Conservation (phyloP, 2,888 invertebrate species). For the Latheticus oryzae region DNA sequence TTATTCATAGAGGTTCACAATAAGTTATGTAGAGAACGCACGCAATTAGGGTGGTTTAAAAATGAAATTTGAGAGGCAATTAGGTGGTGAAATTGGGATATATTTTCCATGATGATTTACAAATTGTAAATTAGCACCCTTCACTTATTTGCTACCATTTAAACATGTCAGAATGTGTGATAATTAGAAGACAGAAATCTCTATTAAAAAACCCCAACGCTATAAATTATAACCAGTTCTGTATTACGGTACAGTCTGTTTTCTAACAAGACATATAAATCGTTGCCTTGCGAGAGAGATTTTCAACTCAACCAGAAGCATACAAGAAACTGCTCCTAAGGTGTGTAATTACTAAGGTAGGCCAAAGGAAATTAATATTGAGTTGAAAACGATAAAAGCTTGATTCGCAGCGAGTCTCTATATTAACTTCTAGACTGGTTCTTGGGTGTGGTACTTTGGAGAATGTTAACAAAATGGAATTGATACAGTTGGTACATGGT, state of each 20-base stretch:
- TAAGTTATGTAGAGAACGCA: conserved; percentile 31
- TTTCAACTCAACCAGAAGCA: conserved; percentile 32
- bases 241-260: no score
- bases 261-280: no score
- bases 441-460: conserved; percentile 47
- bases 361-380: conserved; percentile 47
- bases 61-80: neutral
- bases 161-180: conserved; percentile 14
- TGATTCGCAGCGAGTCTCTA: conserved; percentile 34
- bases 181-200: conserved; percentile 3
- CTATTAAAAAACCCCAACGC: conserved; percentile 10
- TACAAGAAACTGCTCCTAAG: conserved; percentile 40
- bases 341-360: conserved; percentile 49
- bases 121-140: conserved; percentile 17
- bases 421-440: conserved; percentile 34
- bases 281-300: neutral
- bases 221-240: conserved; percentile 16
- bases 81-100: neutral
- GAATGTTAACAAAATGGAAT: conserved; percentile 47
- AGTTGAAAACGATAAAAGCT: conserved; percentile 29
- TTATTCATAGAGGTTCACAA: conserved; percentile 30
- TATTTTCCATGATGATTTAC: conserved; percentile 8
- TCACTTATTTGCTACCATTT: conserved; percentile 14
- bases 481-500: conserved; percentile 40
- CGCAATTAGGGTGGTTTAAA: conserved; percentile 24